phyloP scores from a whole-genome alignment of 2,888 invertebrate species.

The Heteropelma amictum region DNA sequence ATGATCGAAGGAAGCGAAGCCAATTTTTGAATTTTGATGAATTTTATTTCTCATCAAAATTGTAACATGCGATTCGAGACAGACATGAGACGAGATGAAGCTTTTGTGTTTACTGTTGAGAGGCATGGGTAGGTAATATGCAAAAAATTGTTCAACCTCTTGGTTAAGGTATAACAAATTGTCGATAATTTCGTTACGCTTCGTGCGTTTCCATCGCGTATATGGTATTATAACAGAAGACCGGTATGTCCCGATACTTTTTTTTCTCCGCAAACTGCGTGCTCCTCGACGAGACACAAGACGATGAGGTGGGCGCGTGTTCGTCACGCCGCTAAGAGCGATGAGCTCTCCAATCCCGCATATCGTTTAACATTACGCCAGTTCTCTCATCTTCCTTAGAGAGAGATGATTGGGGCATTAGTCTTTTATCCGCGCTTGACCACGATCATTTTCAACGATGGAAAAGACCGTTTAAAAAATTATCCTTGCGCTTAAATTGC shows the following conservation, averaged over 20 bases:
- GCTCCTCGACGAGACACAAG: background rate
- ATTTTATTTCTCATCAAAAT: background rate
- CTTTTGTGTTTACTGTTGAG: background rate
- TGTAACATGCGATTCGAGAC: background rate
- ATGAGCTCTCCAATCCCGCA: slow-evolving; percentile 23
- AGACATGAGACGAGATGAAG: background rate
- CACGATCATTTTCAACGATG: background rate
- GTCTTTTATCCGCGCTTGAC: slow-evolving; percentile 30
- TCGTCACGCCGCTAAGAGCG: slow-evolving; percentile 41
- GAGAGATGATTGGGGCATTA: slow-evolving; percentile 44
- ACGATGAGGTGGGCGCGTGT: slow-evolving; percentile 43
- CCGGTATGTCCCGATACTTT: background rate
- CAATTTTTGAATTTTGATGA: too few species aligned
- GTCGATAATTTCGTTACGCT: slow-evolving; percentile 44
- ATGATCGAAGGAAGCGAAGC: too few species aligned
- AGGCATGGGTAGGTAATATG: slow-evolving; percentile 1
- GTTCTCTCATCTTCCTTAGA: slow-evolving; percentile 12
- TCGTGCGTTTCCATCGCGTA: slow-evolving; percentile 32
- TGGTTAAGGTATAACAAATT: slow-evolving; percentile 46
- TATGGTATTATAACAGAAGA: slow-evolving; percentile 27
- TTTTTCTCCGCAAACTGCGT: slow-evolving; percentile 41
- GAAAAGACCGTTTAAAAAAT: slow-evolving; percentile 2
- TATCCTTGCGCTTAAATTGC: slow-evolving; percentile 11
- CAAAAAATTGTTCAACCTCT: slow-evolving; percentile 34
- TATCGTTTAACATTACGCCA: slow-evolving; percentile 33